Percentiles rank a stretch among this genome's conserved stretches.
phyloP scores from a whole-genome alignment of 2,113 vertebrate species.

The Paramormyrops kingsleyae region DNA sequence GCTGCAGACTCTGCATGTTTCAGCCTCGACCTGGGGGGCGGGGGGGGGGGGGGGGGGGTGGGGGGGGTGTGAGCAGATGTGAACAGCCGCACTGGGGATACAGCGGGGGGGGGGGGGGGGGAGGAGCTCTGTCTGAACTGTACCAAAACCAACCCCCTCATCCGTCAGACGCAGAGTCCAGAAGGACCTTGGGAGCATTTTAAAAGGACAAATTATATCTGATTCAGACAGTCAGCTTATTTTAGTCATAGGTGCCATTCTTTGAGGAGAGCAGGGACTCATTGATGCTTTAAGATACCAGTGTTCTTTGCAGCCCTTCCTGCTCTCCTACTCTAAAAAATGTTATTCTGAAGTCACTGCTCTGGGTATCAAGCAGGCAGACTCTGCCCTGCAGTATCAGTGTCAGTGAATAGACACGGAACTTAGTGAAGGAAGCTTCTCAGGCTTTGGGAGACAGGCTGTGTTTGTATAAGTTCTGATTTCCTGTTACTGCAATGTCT shows the following conservation, averaged over 20 bases:
- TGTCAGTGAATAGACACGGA: neutral
- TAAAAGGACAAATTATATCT: neutral
- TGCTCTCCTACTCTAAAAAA: neutral
- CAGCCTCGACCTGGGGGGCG: neutral
- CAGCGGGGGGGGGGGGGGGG: neutral
- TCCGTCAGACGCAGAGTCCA: neutral
- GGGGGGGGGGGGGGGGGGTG: neutral
- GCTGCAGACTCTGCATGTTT: constrained; percentile 3
- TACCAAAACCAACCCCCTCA: neutral
- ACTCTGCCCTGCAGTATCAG: neutral
- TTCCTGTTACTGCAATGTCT: neutral
- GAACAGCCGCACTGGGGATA: neutral
- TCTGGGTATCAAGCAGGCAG: neutral
- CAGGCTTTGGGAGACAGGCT: neutral
- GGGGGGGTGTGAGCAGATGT: neutral
- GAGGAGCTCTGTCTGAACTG: neutral
- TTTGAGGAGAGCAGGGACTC: neutral
- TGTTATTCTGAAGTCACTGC: neutral
- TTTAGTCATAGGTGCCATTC: neutral
- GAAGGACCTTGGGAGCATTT: neutral
- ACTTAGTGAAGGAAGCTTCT: neutral
- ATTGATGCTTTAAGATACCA: neutral
- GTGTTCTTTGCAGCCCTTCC: neutral
- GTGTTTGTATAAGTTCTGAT: neutral
- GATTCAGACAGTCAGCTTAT: neutral